Conservation (phyloP, 30 jellyfish, hydroid and myxozoan species). For the Rhopilema esculentum region DNA sequence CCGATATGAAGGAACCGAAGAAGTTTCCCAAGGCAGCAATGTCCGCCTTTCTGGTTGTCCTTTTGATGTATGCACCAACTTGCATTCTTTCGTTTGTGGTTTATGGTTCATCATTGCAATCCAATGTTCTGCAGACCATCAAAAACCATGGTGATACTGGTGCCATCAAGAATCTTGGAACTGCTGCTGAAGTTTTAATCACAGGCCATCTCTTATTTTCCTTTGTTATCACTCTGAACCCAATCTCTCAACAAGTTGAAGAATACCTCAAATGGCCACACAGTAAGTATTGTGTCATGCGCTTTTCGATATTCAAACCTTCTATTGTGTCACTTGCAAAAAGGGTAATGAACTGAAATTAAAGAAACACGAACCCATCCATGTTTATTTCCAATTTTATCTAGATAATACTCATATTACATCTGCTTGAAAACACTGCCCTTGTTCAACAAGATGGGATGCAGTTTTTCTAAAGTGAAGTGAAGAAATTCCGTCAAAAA, state of each 20-base stretch:
- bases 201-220: slow-evolving; percentile 90
- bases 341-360: too few species aligned
- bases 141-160: slow-evolving; percentile 78
- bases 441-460: too few species aligned
- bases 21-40: slow-evolving; percentile 82
- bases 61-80: slow-evolving; percentile 86
- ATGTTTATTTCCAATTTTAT: too few species aligned
- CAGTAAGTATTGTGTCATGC: slow-evolving; percentile 51
- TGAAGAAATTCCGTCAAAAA: too few species aligned
- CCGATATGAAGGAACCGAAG: slow-evolving; percentile 91
- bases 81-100: slow-evolving; percentile 82
- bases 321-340: neutral
- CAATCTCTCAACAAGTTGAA: slow-evolving; percentile 91
- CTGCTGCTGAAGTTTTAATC: slow-evolving; percentile 80
- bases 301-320: neutral
- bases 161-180: slow-evolving; percentile 30
- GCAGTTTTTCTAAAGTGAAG: too few species aligned
- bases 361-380: too few species aligned
- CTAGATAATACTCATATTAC: too few species aligned
- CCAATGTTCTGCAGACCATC: slow-evolving; percentile 72
- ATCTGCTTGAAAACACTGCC: too few species aligned
- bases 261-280: slow-evolving; percentile 80
- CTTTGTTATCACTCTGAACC: slow-evolving; percentile 78
- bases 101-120: slow-evolving; percentile 65
- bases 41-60: slow-evolving; percentile 77